Conservation (phyloP, 2,113 vertebrate genomes). For the Regulus satrapa region DNA sequence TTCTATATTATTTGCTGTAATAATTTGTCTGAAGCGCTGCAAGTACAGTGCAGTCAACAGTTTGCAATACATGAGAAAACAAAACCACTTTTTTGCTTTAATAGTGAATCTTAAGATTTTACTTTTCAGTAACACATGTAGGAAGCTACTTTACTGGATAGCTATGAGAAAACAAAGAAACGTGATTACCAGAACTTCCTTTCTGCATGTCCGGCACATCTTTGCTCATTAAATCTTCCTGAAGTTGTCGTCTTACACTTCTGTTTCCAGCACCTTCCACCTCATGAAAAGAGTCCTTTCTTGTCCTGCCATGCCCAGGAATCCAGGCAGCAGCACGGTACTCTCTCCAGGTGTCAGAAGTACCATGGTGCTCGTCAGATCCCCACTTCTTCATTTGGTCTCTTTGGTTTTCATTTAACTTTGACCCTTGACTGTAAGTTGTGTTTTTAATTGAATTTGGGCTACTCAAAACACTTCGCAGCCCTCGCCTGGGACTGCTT, state of each 20-base stretch:
- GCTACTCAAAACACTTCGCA: slow-evolving; percentile 62
- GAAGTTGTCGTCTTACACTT: slow-evolving; percentile 54
- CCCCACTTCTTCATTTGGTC: slow-evolving; percentile 77
- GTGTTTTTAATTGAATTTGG: slow-evolving; percentile 73
- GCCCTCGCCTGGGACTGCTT: slow-evolving; percentile 76
- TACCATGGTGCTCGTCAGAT: slow-evolving; percentile 66
- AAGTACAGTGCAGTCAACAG: background rate
- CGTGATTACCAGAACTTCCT: slow-evolving; percentile 69
- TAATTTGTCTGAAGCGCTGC: background rate
- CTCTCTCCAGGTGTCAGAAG: slow-evolving; percentile 80
- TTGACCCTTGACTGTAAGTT: slow-evolving; percentile 65
- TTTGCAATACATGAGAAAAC: background rate
- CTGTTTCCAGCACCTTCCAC: slow-evolving; percentile 62
- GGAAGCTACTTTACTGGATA: background rate
- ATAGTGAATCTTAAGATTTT: background rate
- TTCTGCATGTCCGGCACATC: slow-evolving; percentile 59
- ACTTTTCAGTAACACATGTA: background rate
- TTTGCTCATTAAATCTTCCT: slow-evolving; percentile 62
- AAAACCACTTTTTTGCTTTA: background rate
- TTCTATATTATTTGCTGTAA: background rate
- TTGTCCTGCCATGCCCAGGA: slow-evolving; percentile 58
- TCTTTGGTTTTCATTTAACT: slow-evolving; percentile 73
- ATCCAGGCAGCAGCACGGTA: slow-evolving; percentile 48
- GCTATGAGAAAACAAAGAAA: background rate
- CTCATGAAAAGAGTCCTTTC: slow-evolving; percentile 72